These are phyloP conservation scores for Gyrodactylus salaris DNA, from an alignment of 1,140 invertebrate genomes.

Conservation along the genomic window DNA sequence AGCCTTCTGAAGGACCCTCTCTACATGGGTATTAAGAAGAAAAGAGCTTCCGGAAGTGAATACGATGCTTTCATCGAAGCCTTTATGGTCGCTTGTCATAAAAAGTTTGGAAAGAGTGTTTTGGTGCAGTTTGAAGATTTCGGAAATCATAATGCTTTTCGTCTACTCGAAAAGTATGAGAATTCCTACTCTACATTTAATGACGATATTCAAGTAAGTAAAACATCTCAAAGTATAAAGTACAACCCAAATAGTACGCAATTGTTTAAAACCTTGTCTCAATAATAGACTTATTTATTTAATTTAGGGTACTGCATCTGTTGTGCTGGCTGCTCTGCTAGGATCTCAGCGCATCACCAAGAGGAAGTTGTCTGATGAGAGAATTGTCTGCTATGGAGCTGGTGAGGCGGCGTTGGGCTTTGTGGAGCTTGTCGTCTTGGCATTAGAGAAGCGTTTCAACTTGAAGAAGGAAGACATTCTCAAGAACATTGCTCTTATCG, in stretches of 20 bases:
- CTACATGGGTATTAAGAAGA: constrained; percentile 9
- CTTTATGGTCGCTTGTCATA: constrained; percentile 70
- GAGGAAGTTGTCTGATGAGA: constrained; percentile 15
- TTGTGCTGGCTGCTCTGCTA: constrained; percentile 18
- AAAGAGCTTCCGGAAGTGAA: constrained; percentile 24
- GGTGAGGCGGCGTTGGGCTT: constrained; percentile 14
- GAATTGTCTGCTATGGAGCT: constrained; percentile 19
- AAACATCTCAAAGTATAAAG: neutral
- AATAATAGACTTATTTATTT: no score
- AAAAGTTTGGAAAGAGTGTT: constrained; percentile 17
- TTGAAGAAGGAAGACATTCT: neutral
- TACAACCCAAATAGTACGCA: neutral
- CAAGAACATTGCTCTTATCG: constrained; percentile 17
- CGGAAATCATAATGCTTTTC: constrained; percentile 20
- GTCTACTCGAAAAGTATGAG: constrained; percentile 18
- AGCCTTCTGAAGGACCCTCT: constrained; percentile 13
- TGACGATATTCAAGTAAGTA: constrained; percentile 19
- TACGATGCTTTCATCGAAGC: constrained; percentile 73
- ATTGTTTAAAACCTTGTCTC: no score
- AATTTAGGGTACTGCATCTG: constrained; percentile 17
- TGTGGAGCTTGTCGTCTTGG: constrained; percentile 20
- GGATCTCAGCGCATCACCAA: constrained; percentile 14
- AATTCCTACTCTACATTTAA: constrained; percentile 19
- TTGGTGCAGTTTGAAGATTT: constrained; percentile 22
- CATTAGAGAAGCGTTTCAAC: neutral